Evolutionary conservation across 2,888 invertebrate genomes (phyloP), one percentile per base, ranked within the genome.

Genomic region (Oxytorus armatus): DNA sequence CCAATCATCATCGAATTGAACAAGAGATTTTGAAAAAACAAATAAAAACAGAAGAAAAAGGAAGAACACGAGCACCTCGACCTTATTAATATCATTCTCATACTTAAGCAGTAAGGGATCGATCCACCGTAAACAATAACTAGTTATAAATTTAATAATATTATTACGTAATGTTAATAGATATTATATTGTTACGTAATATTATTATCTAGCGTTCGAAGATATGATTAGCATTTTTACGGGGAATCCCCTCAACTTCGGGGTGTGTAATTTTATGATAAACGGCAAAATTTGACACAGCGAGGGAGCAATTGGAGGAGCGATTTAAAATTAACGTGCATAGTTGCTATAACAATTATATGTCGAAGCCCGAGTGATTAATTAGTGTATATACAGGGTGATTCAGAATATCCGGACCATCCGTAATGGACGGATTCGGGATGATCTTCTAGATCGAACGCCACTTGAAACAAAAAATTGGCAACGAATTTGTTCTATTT

Each of bases 221-320:
- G 84, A n/a, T 84, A 85, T 68, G 61, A 77, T 70, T 87, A 88
- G 87, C 86, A 87, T 88, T 88, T 88, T 88, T 88, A 87, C 86
- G 85, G 80, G 83, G 68, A 84, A 81, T 82, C 65, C 61, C 69
- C 29, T 29, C 29, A 57, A 39, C 36, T 69, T 68, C 33, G 66
- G 44, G 65, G 53, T 72, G 33, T 73, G 74, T 53, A 68, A 68
- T 80, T 80, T 73, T 80, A 61, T 79, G 75, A 77, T 47, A 77
- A 84, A 80, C 55, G 53, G 55, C 49, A 39, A 70, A 81, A 72
- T 53, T 33, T 10, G 21, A 44, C 23, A 25, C n/a, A 33, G 49
- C 39, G 14, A 5, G 16, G n/a, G 42, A 21, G 36, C n/a, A n/a
- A n/a, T n/a, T n/a, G n/a, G n/a, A n/a, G n/a, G n/a, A n/a, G n/a